Evolutionary conservation across 2,888 invertebrate genomes (phyloP), one percentile per base, ranked within the genome.

Genomic region (Nephrocerus scutellatus): DNA sequence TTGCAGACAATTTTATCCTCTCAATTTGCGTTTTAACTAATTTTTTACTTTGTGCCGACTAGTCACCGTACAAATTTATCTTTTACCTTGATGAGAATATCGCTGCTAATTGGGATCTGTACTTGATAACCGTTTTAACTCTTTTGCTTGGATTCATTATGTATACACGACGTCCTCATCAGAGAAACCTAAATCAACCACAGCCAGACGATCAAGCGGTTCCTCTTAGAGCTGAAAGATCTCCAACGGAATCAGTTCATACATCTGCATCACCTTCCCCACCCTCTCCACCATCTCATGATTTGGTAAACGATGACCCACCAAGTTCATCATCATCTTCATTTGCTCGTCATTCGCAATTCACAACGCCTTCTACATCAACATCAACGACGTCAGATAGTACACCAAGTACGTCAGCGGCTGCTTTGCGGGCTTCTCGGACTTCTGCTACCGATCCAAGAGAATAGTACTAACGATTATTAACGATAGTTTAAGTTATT

Each of bases 51-150:
- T 22, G 30, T 18, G 29, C 15, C 19, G 20, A 39, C 30, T 71
- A 83, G 80, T 79, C 79, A 39, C 80, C 78, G 1, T 63, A 80
- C 44, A 72, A 74, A 34, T 64, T 75, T 51, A 62, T 84, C 8
- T 74, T 82, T 55, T 74, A 81, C 48, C 72, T 84, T 57, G 82
- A 84, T 53, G 79, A 81, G 39, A 68, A 78, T 32, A 72, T 90
- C 35, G 78, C 85, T 12, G 82, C 86, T 23, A 89, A 93, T 68
- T 96, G 96, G 96, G 96, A 96, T 71, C 73, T 95, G 36, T 93
- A 90, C 70, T 74, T 92, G 54, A 87, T 95, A 54, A 85, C 88
- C 15, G 71, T 80, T 30, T 72, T 95, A 19, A 80, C 87, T 6
- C 80, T 86, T 10, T 70, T 90, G n/a, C 72, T 96, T 31, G 90